Evolutionary conservation across 2,797 vertebrate species (phyloP).

Genomic region (Zalophus californianus): DNA sequence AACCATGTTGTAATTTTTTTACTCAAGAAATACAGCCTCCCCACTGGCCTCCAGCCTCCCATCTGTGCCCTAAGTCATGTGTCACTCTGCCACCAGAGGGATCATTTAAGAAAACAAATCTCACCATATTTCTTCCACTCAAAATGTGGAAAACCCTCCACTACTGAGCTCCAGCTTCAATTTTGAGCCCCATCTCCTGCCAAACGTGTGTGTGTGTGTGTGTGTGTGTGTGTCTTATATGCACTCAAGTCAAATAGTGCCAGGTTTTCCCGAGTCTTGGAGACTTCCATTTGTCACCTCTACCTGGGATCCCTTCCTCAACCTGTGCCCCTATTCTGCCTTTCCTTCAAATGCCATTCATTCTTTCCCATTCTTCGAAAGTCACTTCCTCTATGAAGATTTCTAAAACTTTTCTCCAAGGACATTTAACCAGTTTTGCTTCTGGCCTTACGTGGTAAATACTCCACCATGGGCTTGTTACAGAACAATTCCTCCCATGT

Average conservation of each 20-base stretch:
- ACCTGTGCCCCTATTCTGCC: background rate
- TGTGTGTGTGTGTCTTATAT: background rate
- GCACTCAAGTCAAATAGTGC: background rate
- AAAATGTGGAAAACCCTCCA: background rate
- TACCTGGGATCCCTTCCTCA: background rate
- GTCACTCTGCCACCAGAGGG: background rate
- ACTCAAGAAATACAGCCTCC: background rate
- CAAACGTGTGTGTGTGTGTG: background rate
- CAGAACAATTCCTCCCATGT: background rate
- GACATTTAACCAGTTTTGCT: background rate
- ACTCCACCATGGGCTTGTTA: background rate
- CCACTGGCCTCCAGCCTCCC: background rate
- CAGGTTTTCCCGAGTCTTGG: background rate
- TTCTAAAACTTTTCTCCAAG: background rate
- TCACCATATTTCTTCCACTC: background rate
- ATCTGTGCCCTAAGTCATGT: background rate
- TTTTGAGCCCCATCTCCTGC: background rate
- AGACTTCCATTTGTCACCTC: background rate
- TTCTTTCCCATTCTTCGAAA: slow-evolving; percentile 8
- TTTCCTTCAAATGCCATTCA: background rate
- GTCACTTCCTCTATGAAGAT: background rate
- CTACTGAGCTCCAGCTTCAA: background rate
- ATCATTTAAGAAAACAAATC: background rate
- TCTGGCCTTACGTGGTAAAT: background rate
- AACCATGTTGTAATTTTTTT: slow-evolving; percentile 20